Evolutionary conservation across 1,140 invertebrate species (phyloP), one percentile per base, ranked within the genome.

Genomic region (Idris sp.): DNA sequence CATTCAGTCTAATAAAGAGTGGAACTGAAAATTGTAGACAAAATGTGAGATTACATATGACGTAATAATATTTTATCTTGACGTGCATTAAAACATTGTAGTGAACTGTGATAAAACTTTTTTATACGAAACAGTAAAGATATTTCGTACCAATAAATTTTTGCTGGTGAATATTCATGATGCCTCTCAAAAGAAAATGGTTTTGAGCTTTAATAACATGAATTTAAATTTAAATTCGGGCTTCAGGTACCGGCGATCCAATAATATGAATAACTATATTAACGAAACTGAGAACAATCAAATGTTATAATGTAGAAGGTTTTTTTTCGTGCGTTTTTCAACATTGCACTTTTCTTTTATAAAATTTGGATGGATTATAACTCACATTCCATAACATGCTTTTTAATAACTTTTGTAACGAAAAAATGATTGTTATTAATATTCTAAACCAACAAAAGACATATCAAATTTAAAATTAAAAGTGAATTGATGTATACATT

Each of bases 181-280:
- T 13, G 7, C 18, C 31, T 19, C 35, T 62, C 14, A 38, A 49
- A 62, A 49, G 26, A 11, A 49, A 48, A 49, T 41, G 31, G 49
- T 62, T 49, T 62, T 49, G 15, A 62, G 15, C 16, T 49, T 31
- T 41, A 35, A 49, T 48, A 41, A 10, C 18, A 18, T 11, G 35
- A 30, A 62, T 62, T 49, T 62, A 31, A 62, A 62, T 62, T 62
- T 30, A 41, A 62, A 62, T 49, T 16, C 13, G 16, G 18, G 28
- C 41, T 58, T 44, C 41, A 22, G 43, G 31, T 40, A 41, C 36
- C 9, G 13, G 36, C 36, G 25, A 26, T 13, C 8, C 31, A 33
- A 35, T 62, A 43, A 43, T 62, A 49, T 51, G 46, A 62, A 51
- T 62, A 62, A 62, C 46, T 18, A 38, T 41, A 51, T 51, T 62